These are phyloP conservation scores for Campaea margaritaria DNA, from an alignment of 2,888 invertebrate species.

Conservation along the genomic window DNA sequence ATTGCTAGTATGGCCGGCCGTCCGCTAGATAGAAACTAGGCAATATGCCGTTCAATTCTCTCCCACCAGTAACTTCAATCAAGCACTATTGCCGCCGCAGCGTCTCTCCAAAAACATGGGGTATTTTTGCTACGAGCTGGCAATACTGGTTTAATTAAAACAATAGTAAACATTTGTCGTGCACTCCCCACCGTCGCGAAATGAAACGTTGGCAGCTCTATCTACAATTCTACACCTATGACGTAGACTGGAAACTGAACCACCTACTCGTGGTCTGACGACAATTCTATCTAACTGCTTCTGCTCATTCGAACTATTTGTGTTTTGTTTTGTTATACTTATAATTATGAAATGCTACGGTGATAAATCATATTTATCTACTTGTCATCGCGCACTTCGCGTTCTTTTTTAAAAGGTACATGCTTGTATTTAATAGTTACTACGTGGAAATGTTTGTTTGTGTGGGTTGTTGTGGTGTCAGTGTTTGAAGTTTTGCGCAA, in stretches of 20 bases:
- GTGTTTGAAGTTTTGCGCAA: too few relatives aligned
- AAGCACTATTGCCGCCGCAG: conserved; percentile 24
- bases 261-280: neutral
- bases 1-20: neutral
- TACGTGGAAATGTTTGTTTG: too few relatives aligned
- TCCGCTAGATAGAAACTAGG: neutral
- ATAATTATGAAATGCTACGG: too few relatives aligned
- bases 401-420: too few relatives aligned
- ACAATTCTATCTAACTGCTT: neutral
- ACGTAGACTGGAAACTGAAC: neutral
- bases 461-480: too few relatives aligned
- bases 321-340: too few relatives aligned
- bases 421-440: too few relatives aligned
- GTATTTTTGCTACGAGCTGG: conserved; percentile 42
- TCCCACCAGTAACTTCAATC: conserved; percentile 27
- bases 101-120: conserved; percentile 40
- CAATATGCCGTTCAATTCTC: conserved; percentile 8
- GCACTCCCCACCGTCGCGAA: conserved; percentile 56
- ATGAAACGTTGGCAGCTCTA: conserved; percentile 38
- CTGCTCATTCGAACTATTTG: too few relatives aligned
- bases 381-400: too few relatives aligned
- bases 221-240: conserved; percentile 2
- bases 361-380: too few relatives aligned
- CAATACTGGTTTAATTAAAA: conserved; percentile 72
- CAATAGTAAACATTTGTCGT: conserved; percentile 61